These are phyloP conservation scores for Pentamera pediparva DNA, from an alignment of 53 echinoderm and acorn worm genomes.

Conservation along the genomic window DNA sequence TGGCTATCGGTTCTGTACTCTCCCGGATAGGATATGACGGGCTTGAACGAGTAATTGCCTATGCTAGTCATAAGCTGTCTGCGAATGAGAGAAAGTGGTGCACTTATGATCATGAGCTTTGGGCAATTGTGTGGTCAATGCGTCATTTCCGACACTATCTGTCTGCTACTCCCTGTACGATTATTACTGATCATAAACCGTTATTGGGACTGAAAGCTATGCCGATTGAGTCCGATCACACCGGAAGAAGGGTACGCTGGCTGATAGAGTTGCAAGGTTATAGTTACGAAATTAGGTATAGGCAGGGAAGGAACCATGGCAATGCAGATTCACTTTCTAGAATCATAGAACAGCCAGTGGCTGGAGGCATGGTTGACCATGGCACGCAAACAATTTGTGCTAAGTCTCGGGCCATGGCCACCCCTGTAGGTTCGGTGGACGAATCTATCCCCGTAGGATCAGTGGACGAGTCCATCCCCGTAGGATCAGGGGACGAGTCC, in stretches of 20 bases:
- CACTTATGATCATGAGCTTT: not conserved
- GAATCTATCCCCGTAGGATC: too few relatives aligned
- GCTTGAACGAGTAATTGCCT: too few relatives aligned
- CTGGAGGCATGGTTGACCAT: not conserved
- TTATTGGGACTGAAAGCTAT: not conserved
- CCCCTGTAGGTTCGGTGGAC: too few relatives aligned
- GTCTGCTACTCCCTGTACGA: not conserved
- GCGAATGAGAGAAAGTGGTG: not conserved
- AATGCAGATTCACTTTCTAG: not conserved
- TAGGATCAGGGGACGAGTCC: too few relatives aligned
- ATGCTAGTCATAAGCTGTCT: too few relatives aligned
- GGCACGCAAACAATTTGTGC: too few relatives aligned
- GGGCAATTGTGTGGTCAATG: not conserved
- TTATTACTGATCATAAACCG: conserved; percentile 19
- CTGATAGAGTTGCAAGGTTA: conserved; percentile 3
- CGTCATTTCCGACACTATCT: not conserved
- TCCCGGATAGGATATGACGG: conserved; percentile 31
- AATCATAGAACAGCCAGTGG: not conserved
- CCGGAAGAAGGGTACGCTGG: conserved; percentile 17
- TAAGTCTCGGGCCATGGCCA: too few relatives aligned
- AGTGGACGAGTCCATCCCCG: too few relatives aligned
- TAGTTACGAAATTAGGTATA: not conserved
- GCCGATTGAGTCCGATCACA: not conserved
- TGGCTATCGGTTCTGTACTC: too few relatives aligned
- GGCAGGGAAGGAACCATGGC: not conserved